A percentile compares a stretch with the other conserved stretches of the same genome.
Evolutionary conservation across 2,888 invertebrate genomes (phyloP).

Genomic region (Willowsia nigromaculata): DNA sequence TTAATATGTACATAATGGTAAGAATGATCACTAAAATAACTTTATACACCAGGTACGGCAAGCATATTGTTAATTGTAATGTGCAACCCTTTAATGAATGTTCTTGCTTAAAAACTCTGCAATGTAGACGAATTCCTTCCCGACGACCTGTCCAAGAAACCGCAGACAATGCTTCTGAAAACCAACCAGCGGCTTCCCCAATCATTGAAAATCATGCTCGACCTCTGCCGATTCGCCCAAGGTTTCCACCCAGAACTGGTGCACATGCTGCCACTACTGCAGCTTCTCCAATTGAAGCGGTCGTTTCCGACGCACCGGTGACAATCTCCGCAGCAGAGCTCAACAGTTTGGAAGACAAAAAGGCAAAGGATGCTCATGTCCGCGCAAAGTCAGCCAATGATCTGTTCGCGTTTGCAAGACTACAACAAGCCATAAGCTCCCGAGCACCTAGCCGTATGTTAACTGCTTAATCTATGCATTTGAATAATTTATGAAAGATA

Average conservation of each 20-base stretch:
- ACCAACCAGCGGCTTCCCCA: slow-evolving; percentile 57
- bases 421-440: slow-evolving; percentile 78
- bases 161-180: slow-evolving; percentile 41
- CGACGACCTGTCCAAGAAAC: slow-evolving; percentile 62
- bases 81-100: too few species aligned
- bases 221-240: slow-evolving; percentile 57
- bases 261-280: slow-evolving; percentile 16
- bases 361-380: slow-evolving; percentile 76
- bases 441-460: slow-evolving; percentile 74
- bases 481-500: too few species aligned
- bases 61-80: too few species aligned
- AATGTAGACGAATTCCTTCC: slow-evolving; percentile 46
- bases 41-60: too few species aligned
- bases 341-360: slow-evolving; percentile 68
- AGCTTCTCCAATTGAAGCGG: slow-evolving; percentile 5
- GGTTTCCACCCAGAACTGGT: slow-evolving; percentile 70
- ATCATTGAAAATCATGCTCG: slow-evolving; percentile 56
- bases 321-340: slow-evolving; percentile 55
- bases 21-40: too few species aligned
- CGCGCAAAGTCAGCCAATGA: slow-evolving; percentile 77
- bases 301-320: slow-evolving; percentile 27
- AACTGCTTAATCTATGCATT: too few species aligned
- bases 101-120: too few species aligned
- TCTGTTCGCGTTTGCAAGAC: slow-evolving; percentile 77
- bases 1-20: too few species aligned